A percentile compares a stretch with the other conserved stretches of the same genome.
Conservation (phyloP, 1,140 invertebrate species). For the Dysdera silvatica region DNA sequence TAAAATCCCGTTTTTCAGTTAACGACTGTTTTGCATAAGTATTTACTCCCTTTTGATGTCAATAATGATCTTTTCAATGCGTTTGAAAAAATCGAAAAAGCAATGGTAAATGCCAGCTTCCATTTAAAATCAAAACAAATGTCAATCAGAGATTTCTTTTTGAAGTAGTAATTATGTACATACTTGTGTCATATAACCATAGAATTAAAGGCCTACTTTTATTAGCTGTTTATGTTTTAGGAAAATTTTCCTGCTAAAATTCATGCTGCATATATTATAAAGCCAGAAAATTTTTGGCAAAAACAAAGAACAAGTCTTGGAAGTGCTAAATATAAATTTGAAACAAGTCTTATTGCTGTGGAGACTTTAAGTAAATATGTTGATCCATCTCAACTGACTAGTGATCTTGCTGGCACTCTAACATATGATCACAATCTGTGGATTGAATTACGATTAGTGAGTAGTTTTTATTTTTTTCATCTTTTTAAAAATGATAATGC, state of each 20-base stretch:
- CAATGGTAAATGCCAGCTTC: too few species aligned
- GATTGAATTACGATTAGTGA: slow-evolving; percentile 82
- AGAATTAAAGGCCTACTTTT: neutral
- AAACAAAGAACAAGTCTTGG: slow-evolving; percentile 93
- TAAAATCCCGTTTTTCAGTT: too few species aligned
- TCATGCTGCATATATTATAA: slow-evolving; percentile 88
- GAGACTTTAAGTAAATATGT: slow-evolving; percentile 86
- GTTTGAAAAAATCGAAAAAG: too few species aligned
- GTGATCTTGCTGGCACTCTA: slow-evolving; percentile 79
- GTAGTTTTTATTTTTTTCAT: neutral
- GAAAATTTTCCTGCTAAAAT: slow-evolving; percentile 84
- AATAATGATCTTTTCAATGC: too few species aligned
- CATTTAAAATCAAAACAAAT: too few species aligned
- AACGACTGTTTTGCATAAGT: too few species aligned
- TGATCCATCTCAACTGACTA: slow-evolving; percentile 81
- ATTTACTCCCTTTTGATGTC: too few species aligned
- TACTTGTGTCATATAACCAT: neutral
- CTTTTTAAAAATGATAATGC: neutral
- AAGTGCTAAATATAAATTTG: slow-evolving; percentile 97
- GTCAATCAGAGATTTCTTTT: too few species aligned
- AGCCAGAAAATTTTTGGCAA: slow-evolving; percentile 99
- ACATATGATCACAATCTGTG: slow-evolving; percentile 93
- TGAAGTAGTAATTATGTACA: too few species aligned
- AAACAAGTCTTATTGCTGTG: slow-evolving; percentile 90
- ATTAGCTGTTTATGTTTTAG: slow-evolving; percentile 42